phyloP scores from a whole-genome alignment of 2,797 vertebrate genomes.

The Oreochromis grahami region DNA sequence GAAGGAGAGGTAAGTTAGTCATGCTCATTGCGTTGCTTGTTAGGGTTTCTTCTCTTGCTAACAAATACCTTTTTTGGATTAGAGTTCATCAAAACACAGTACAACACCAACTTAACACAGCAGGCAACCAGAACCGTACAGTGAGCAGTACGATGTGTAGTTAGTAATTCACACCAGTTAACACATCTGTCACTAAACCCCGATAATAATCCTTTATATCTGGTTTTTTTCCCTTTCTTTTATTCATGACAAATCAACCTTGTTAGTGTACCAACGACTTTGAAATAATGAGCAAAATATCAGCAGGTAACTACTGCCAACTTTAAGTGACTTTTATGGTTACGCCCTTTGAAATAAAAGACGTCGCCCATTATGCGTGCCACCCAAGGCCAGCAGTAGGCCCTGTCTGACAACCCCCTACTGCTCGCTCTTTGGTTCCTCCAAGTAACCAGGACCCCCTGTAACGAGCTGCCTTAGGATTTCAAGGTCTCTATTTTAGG shows the following conservation, averaged over 20 bases:
- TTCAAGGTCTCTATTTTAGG: slow-evolving; percentile 33
- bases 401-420: slow-evolving; percentile 50
- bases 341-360: slow-evolving; percentile 40
- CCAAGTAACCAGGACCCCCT: slow-evolving; percentile 26
- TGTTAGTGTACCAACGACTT: slow-evolving; percentile 42
- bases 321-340: slow-evolving; percentile 48
- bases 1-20: neutral
- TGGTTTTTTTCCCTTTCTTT: slow-evolving; percentile 21
- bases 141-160: slow-evolving; percentile 17
- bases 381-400: slow-evolving; percentile 41
- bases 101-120: slow-evolving; percentile 43
- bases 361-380: slow-evolving; percentile 16
- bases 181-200: slow-evolving; percentile 36
- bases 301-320: slow-evolving; percentile 55
- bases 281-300: slow-evolving; percentile 63
- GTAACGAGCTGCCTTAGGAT: slow-evolving; percentile 26
- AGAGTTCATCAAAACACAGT: slow-evolving; percentile 57
- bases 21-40: neutral
- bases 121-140: slow-evolving; percentile 21
- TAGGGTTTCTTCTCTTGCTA: neutral
- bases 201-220: slow-evolving; percentile 8
- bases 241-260: slow-evolving; percentile 58
- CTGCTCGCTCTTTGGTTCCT: slow-evolving; percentile 29
- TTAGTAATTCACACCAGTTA: slow-evolving; percentile 8
- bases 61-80: slow-evolving; percentile 6